phyloP scores from a whole-genome alignment of 2,113 vertebrate genomes.

The Opisthocomus hoazin region DNA sequence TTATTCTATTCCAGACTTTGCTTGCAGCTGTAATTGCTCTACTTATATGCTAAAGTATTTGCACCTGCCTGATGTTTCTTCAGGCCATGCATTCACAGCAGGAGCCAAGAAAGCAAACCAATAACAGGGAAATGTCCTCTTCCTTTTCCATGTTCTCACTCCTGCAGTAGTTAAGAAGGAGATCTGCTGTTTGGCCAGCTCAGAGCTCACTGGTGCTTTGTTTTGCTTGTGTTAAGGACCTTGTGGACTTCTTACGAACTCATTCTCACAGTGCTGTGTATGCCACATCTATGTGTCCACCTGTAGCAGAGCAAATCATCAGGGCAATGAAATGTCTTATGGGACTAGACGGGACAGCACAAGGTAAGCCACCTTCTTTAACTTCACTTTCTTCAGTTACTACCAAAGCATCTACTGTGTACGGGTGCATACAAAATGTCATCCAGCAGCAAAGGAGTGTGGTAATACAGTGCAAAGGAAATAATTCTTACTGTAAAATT shows the following conservation, averaged over 20 bases:
- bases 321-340: conserved; percentile 85
- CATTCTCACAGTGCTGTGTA: conserved; percentile 88
- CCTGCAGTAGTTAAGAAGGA: not conserved
- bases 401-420: not conserved
- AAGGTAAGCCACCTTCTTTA: conserved; percentile 76
- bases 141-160: not conserved
- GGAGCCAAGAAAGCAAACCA: not conserved
- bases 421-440: accelerated
- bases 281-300: conserved; percentile 83
- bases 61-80: conserved; percentile 20
- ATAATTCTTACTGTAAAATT: not conserved
- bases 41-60: not conserved
- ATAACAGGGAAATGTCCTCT: not conserved
- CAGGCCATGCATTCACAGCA: not conserved
- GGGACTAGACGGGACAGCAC: conserved; percentile 80
- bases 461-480: not conserved
- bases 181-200: not conserved
- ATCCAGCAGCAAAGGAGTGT: not conserved
- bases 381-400: not conserved
- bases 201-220: conserved; percentile 38
- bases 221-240: conserved; percentile 73
- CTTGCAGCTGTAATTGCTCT: not conserved
- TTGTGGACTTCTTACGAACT: conserved; percentile 85
- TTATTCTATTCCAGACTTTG: not conserved
- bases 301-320: conserved; percentile 83